Conservation (phyloP, 2,113 vertebrate species). For the Jaculus jaculus region DNA sequence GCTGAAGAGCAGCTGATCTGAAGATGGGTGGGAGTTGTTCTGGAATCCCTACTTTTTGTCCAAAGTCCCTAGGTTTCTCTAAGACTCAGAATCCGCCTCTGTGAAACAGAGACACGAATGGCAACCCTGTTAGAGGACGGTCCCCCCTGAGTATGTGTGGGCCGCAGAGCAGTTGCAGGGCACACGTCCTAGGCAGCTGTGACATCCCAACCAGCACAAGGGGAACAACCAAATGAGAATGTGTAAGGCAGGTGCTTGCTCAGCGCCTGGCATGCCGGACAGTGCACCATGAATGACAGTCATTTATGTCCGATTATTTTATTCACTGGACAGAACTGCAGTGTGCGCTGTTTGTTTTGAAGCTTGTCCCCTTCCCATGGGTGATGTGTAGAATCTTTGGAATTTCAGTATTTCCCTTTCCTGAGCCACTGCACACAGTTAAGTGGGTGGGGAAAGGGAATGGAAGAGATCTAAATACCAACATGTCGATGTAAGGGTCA, state of each 20-base stretch:
- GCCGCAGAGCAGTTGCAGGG: background rate
- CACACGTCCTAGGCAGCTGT: background rate
- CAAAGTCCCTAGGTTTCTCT: background rate
- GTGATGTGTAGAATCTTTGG: background rate
- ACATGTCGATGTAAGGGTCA: background rate
- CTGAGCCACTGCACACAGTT: background rate
- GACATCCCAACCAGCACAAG: background rate
- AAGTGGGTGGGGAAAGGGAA: background rate
- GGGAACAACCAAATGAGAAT: background rate
- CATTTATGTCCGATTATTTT: background rate
- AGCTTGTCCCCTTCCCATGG: background rate
- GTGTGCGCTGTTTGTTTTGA: background rate
- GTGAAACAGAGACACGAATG: background rate
- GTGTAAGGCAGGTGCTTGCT: background rate
- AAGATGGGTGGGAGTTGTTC: fast-evolving
- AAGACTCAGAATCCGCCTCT: background rate
- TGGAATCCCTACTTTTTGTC: background rate
- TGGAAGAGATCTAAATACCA: background rate
- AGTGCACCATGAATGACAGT: background rate
- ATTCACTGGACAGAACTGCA: background rate
- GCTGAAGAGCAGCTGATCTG: background rate
- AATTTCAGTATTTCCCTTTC: background rate
- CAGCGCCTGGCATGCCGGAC: background rate
- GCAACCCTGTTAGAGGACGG: background rate
- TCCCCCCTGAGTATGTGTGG: background rate